Conservation (phyloP, 2,797 vertebrate genomes). For the Tragopan temminckii region DNA sequence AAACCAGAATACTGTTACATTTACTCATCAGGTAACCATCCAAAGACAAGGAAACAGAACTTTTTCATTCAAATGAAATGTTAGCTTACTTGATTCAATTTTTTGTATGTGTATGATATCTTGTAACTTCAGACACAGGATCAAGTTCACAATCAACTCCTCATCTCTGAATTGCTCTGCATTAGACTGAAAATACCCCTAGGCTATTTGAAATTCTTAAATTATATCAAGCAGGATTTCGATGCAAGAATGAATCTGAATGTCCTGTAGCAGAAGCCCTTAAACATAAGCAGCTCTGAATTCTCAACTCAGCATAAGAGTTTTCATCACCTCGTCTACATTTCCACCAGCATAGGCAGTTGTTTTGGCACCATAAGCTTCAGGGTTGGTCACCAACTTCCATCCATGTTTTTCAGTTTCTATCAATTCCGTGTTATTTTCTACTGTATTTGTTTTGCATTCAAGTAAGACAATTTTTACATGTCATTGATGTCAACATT, state of each 20-base stretch:
- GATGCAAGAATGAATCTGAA: not conserved
- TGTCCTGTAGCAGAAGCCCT: not conserved
- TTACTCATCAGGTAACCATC: not conserved
- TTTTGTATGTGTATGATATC: not conserved
- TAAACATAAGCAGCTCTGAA: not conserved
- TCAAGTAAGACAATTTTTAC: not conserved
- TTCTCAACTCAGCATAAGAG: not conserved
- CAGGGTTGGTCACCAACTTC: not conserved
- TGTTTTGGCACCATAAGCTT: not conserved
- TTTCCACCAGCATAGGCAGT: not conserved
- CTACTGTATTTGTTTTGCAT: not conserved
- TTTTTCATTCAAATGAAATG: not conserved
- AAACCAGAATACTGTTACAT: not conserved
- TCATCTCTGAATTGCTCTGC: not conserved
- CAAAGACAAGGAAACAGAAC: not conserved
- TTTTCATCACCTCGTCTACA: not conserved
- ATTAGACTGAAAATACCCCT: not conserved
- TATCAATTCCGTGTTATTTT: not conserved
- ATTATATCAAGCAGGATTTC: not conserved
- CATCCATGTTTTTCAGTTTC: not conserved
- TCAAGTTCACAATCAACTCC: not conserved
- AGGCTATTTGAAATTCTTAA: not conserved
- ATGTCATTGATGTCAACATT: not conserved
- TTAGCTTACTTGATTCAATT: not conserved
- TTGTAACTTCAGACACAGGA: not conserved